phyloP scores from a whole-genome alignment of 2,113 vertebrate genomes.

The Labeo catla region DNA sequence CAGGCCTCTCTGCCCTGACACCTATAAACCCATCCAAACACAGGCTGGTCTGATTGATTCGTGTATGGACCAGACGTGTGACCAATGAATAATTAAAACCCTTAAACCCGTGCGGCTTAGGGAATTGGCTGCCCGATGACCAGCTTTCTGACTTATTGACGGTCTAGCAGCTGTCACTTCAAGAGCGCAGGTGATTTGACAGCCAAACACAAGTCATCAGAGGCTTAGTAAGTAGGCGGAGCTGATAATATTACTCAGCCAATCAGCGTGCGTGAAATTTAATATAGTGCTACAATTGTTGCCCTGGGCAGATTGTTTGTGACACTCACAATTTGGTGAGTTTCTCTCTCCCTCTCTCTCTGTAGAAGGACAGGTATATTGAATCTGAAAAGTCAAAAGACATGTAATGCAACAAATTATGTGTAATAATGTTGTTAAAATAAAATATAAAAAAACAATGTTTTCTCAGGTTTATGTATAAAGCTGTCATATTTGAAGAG shows the following conservation, averaged over 20 bases:
- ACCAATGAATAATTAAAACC: conserved; percentile 53
- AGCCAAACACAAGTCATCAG: conserved; percentile 30
- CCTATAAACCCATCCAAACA: conserved; percentile 50
- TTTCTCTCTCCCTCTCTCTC: not conserved
- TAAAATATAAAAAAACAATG: no score
- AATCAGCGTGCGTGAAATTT: conserved; percentile 3
- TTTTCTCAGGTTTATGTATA: not conserved
- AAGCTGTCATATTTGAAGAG: not conserved
- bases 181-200: conserved; percentile 7
- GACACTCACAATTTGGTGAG: not conserved
- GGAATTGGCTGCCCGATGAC: conserved; percentile 43
- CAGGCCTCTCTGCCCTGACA: conserved; percentile 43
- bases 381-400: not conserved
- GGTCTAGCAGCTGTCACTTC: conserved; percentile 25
- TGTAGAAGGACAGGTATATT: not conserved
- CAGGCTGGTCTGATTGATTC: conserved; percentile 51
- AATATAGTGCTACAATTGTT: not conserved
- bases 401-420: not conserved
- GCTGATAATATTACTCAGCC: conserved; percentile 13
- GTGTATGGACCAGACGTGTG: conserved; percentile 37
- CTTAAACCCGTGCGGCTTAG: conserved; percentile 12
- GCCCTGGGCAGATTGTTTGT: conserved; percentile 22
- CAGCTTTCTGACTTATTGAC: conserved; percentile 38
- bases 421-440: not conserved
- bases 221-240: conserved; percentile 13